phyloP scores from a whole-genome alignment of 2,113 vertebrate genomes.

The Chloroceryle aenea region DNA sequence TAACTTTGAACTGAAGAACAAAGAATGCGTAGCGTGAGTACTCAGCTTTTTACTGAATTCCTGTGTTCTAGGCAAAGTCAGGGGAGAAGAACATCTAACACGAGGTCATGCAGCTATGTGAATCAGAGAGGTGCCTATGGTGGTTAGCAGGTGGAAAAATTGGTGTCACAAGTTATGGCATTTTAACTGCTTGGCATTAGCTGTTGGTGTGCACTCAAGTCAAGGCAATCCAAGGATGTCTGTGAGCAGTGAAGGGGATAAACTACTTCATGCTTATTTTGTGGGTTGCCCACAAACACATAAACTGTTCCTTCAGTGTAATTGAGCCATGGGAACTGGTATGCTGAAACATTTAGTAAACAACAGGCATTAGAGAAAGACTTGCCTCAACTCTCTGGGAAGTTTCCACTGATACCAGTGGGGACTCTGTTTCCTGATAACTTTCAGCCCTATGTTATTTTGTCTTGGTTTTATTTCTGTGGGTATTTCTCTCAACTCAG shows the following conservation, averaged over 20 bases:
- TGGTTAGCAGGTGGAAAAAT: background rate
- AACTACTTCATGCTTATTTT: background rate
- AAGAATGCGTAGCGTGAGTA: slow-evolving; percentile 33
- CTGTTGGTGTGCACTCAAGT: background rate
- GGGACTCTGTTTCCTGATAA: background rate
- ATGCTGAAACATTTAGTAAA: background rate
- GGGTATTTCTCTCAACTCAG: background rate
- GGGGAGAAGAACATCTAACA: background rate
- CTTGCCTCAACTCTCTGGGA: background rate
- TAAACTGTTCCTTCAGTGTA: background rate
- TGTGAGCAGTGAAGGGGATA: background rate
- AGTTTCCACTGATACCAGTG: background rate
- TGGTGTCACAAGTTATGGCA: background rate
- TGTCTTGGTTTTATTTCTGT: background rate
- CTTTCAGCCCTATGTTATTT: background rate
- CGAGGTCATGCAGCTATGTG: background rate
- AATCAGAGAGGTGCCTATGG: background rate
- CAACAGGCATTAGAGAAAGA: background rate
- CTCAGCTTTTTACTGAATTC: background rate
- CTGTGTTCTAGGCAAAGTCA: background rate
- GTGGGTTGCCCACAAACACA: background rate
- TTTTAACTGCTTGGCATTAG: background rate
- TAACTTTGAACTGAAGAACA: rapidly evolving
- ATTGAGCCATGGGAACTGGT: background rate
- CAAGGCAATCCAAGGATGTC: background rate